A percentile compares a stretch with the other conserved stretches of the same genome.
phyloP scores from a whole-genome alignment of 2,113 vertebrate genomes.

The Nicator chloris region DNA sequence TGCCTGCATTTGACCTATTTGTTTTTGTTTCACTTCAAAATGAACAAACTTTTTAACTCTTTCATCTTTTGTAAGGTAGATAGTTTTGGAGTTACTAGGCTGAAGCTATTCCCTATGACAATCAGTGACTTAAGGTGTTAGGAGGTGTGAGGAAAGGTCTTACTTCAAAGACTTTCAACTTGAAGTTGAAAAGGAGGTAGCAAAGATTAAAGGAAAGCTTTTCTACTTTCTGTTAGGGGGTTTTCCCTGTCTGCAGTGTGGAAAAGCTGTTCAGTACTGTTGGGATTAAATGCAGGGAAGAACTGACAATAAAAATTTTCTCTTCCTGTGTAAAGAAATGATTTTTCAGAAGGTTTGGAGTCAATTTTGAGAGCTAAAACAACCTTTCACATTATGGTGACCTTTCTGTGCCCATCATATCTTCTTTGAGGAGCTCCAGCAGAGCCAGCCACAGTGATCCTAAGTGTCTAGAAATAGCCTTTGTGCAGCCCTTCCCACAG shows the following conservation, averaged over 20 bases:
- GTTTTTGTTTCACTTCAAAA: background rate
- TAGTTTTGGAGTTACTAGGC: background rate
- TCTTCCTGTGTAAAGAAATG: background rate
- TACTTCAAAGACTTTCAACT: background rate
- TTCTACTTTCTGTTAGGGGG: background rate
- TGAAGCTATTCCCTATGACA: background rate
- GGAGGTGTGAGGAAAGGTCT: background rate
- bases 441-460: background rate
- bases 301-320: background rate
- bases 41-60: background rate
- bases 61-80: background rate
- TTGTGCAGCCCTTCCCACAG: background rate
- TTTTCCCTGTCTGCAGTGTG: background rate
- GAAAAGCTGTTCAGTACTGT: background rate
- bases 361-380: background rate
- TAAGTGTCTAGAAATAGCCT: background rate
- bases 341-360: background rate
- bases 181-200: background rate
- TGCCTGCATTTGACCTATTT: background rate
- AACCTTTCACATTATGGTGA: background rate
- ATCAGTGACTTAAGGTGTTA: background rate
- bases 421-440: background rate
- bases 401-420: background rate
- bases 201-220: background rate
- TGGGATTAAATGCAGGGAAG: background rate